Evolutionary conservation across 1,140 invertebrate species (phyloP).

Genomic region (Aleiodes sp.): DNA sequence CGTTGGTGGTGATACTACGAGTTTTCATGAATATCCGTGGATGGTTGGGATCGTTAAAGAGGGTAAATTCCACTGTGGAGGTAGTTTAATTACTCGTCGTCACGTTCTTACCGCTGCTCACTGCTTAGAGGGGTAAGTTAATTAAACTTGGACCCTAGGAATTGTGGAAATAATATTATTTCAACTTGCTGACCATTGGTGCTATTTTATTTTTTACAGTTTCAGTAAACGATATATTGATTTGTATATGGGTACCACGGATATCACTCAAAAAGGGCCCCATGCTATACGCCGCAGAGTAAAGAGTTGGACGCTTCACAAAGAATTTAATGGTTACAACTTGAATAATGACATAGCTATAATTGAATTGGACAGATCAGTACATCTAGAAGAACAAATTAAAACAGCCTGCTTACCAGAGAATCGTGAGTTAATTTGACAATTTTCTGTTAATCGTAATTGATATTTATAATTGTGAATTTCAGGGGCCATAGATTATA

Average conservation of each 20-base stretch:
- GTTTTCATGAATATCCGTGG: constrained; percentile 80
- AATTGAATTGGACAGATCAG: constrained; percentile 73
- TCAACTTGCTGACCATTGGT: constrained; percentile 1
- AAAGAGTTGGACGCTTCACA: constrained; percentile 68
- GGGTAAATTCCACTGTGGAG: constrained; percentile 79
- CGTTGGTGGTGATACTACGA: constrained; percentile 76
- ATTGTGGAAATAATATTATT: no score
- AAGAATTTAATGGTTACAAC: constrained; percentile 74
- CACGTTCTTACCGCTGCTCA: constrained; percentile 72
- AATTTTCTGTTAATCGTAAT: neutral
- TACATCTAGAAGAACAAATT: constrained; percentile 70
- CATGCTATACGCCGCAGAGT: constrained; percentile 56
- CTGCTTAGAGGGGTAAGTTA: constrained; percentile 68
- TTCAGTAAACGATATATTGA: constrained; percentile 61
- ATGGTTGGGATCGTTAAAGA: constrained; percentile 74
- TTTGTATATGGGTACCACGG: constrained; percentile 63
- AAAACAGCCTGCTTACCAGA: constrained; percentile 79
- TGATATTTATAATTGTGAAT: constrained; percentile 13
- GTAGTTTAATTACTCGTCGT: constrained; percentile 71
- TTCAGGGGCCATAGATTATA: constrained; percentile 67
- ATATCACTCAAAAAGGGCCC: constrained; percentile 50
- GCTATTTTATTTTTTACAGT: constrained; percentile 53
- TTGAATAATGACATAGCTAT: constrained; percentile 86
- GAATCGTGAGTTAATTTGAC: constrained; percentile 56
- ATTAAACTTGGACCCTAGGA: no score